Evolutionary conservation across 2,888 invertebrate species (phyloP).

Genomic region (Eristalis arbustorum): DNA sequence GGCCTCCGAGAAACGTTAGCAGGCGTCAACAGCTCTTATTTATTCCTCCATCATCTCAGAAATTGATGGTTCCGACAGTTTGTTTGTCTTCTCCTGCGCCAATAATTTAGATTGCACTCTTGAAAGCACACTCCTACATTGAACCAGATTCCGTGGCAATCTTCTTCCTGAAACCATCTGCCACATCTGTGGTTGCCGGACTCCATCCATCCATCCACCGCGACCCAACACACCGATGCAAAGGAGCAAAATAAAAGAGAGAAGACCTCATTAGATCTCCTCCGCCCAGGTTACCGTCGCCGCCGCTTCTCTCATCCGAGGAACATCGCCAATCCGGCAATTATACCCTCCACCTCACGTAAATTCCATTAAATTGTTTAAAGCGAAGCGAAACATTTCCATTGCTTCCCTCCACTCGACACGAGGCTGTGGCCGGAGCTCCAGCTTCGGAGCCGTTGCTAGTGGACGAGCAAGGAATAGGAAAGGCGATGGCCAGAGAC

Average conservation of each 20-base stretch:
- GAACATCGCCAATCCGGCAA: conserved; percentile 48
- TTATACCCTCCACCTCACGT: conserved; percentile 66
- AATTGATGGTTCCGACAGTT: background rate
- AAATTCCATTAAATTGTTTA: conserved; percentile 67
- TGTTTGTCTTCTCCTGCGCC: background rate
- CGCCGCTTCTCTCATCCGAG: background rate
- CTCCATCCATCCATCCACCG: background rate
- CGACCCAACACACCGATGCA: background rate
- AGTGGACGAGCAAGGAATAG: conserved; percentile 15
- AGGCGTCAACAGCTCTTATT: background rate
- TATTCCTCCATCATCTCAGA: background rate
- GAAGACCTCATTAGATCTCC: conserved; percentile 8
- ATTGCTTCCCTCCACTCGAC: conserved; percentile 37
- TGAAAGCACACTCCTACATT: background rate
- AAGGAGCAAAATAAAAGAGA: background rate
- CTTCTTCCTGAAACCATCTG: background rate
- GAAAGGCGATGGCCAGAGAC: conserved; percentile 22
- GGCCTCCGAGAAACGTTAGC: background rate
- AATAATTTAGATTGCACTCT: background rate
- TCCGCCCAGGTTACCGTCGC: conserved; percentile 13
- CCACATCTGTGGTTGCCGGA: background rate
- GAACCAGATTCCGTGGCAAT: background rate
- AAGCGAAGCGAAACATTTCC: conserved; percentile 61
- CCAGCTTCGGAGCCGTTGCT: no score
- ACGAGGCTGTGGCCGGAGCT: background rate